Conservation (phyloP, 2,113 vertebrate genomes). For the Vulpes vulpes region DNA sequence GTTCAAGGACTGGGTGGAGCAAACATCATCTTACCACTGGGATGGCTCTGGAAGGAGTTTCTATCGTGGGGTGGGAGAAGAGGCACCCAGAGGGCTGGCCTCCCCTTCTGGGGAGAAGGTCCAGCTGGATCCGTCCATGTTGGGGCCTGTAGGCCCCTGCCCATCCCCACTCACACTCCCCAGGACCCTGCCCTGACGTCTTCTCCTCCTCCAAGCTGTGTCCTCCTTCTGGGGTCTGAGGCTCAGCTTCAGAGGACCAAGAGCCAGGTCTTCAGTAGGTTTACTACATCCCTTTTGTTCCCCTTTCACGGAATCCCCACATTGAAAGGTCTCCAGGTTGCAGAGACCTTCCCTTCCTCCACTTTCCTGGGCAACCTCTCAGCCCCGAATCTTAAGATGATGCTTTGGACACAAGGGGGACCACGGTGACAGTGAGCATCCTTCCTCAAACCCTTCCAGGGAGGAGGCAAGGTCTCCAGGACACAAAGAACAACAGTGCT, state of each 20-base stretch:
- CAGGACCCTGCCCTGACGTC: too few species aligned
- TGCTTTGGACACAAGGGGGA: background rate
- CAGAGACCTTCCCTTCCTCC: too few species aligned
- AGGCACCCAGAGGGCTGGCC: too few species aligned
- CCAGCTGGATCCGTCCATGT: accelerated
- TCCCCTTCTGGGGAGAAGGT: background rate
- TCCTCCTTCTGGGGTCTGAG: background rate
- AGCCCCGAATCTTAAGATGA: background rate
- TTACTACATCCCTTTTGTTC: background rate
- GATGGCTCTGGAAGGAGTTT: background rate
- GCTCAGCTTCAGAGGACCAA: too few species aligned
- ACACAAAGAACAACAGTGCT: background rate
- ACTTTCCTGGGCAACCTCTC: background rate
- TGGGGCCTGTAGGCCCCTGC: too few species aligned
- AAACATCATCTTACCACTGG: too few species aligned
- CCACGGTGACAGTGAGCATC: background rate
- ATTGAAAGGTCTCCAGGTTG: too few species aligned
- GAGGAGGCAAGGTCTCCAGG: too few species aligned
- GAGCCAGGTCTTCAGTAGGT: too few species aligned
- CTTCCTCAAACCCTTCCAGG: background rate
- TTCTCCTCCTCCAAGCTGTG: background rate
- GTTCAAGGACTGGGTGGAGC: background rate
- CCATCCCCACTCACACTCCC: background rate
- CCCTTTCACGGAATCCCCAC: background rate
- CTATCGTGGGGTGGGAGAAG: background rate